Percentiles rank a stretch among this genome's conserved stretches.
Conservation (phyloP, 2,888 invertebrate genomes). For the Aphodius sticticus region DNA sequence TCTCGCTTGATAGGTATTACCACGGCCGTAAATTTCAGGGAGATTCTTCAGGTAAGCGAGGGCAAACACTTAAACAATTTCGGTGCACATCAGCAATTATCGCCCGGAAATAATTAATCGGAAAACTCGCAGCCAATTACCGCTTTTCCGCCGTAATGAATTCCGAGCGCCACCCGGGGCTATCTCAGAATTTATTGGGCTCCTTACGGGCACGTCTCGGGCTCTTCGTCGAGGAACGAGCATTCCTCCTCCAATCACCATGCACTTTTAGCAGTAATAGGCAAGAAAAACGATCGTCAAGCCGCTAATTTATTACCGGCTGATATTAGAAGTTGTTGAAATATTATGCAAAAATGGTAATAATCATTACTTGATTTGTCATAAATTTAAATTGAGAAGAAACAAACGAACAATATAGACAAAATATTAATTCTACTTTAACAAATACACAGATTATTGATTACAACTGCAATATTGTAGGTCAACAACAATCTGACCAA, state of each 20-base stretch:
- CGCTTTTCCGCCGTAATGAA: slow-evolving; percentile 19
- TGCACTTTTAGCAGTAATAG: neutral
- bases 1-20: neutral
- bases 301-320: neutral
- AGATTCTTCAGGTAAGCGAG: neutral
- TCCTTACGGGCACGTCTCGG: neutral
- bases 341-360: neutral
- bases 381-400: neutral
- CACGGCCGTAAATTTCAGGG: neutral
- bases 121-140: slow-evolving; percentile 26
- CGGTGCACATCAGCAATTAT: slow-evolving; percentile 23
- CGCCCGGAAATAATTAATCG: slow-evolving; percentile 25
- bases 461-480: no score
- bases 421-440: no score
- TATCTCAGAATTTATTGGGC: slow-evolving; percentile 1
- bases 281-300: neutral
- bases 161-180: slow-evolving; percentile 5
- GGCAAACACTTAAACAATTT: slow-evolving; percentile 23
- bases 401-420: no score
- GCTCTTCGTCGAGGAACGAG: neutral
- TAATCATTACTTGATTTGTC: neutral
- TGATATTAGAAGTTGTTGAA: neutral
- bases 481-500: no score
- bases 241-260: neutral
- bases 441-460: no score